A percentile compares a stretch with the other conserved stretches of the same genome.
These are phyloP conservation scores for Halichoerus grypus DNA, from an alignment of 2,113 vertebrate genomes.

Conservation along the genomic window DNA sequence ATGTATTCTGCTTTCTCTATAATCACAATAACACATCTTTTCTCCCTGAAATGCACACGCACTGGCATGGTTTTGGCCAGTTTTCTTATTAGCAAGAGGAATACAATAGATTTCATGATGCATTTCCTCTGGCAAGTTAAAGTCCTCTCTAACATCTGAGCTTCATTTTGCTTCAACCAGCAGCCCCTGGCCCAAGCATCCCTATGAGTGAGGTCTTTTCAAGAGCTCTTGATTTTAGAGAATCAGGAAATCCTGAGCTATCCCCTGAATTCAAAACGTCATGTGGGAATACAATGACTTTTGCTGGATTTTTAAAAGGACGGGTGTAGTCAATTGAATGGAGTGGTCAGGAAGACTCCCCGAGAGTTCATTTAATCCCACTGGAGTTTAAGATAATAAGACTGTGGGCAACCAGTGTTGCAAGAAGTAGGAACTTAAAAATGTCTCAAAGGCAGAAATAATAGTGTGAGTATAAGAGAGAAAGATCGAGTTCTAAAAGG, in stretches of 20 bases:
- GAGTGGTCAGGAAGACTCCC: neutral
- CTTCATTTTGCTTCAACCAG: neutral
- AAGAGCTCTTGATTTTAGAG: neutral
- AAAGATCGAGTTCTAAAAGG: constrained; percentile 24
- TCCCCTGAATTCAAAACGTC: neutral
- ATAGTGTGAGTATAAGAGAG: neutral
- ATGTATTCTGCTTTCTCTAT: neutral
- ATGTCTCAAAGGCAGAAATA: constrained; percentile 17
- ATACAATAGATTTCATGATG: neutral
- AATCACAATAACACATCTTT: neutral
- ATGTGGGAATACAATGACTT: neutral
- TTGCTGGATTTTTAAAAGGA: neutral
- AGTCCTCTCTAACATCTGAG: neutral
- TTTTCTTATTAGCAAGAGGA: neutral
- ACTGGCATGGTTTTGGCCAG: neutral
- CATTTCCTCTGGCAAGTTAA: neutral
- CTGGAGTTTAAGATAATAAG: neutral
- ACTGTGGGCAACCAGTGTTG: neutral
- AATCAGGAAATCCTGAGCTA: neutral
- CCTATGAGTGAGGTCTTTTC: neutral
- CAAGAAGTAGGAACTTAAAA: neutral
- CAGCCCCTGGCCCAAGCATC: neutral
- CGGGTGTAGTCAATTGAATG: neutral
- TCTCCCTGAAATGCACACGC: neutral
- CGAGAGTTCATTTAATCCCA: neutral